Evolutionary conservation across 1,140 invertebrate genomes (phyloP).

Genomic region (Thaumatotibia leucotreta): DNA sequence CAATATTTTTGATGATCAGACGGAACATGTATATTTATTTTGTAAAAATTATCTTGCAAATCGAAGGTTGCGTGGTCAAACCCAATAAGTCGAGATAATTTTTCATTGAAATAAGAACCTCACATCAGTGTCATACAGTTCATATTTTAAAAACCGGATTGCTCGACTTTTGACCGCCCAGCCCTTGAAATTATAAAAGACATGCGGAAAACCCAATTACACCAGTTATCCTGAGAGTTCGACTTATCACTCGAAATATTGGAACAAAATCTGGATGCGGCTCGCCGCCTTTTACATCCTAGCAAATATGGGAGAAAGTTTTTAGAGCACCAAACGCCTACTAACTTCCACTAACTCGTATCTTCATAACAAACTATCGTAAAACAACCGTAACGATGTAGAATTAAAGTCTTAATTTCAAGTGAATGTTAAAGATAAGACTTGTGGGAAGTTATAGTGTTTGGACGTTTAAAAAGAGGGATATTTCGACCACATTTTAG

Average conservation of each 20-base stretch:
- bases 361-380: not conserved
- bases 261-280: not conserved
- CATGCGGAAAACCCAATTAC: no score
- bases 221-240: no score
- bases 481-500: not conserved
- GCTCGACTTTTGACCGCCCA: no score
- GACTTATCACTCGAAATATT: not conserved
- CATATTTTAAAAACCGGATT: no score
- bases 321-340: not conserved
- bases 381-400: not conserved
- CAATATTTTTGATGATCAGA: no score
- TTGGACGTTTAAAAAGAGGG: not conserved
- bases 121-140: no score
- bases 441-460: not conserved
- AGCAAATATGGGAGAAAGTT: constrained; percentile 3
- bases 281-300: constrained; percentile 3
- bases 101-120: no score
- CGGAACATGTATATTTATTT: no score
- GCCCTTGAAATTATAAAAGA: no score
- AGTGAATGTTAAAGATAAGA: not conserved
- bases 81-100: no score
- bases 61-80: no score
- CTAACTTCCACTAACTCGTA: not conserved
- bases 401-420: not conserved
- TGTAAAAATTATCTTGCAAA: no score